Evolutionary conservation across 2,888 invertebrate species (phyloP).

Genomic region (Toxonevra muliebris): DNA sequence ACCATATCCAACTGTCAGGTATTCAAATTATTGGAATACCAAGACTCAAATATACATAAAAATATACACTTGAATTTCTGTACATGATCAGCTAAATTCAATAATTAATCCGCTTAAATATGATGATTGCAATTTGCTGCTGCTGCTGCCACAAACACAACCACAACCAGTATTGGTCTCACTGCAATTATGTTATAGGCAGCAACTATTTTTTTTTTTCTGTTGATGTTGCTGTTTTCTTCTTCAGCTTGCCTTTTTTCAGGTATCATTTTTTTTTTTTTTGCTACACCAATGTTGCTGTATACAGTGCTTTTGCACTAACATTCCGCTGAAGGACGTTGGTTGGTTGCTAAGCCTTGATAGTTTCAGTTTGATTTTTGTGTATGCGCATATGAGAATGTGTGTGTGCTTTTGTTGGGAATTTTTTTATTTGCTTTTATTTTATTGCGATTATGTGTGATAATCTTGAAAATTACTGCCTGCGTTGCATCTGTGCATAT

Average conservation of each 20-base stretch:
- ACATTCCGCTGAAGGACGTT: conserved; percentile 19
- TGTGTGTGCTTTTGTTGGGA: conserved; percentile 1
- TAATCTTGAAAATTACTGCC: conserved; percentile 37
- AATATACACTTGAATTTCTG: not conserved
- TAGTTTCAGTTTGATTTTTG: conserved; percentile 6
- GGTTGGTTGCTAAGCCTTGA: conserved; percentile 2
- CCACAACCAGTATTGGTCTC: not conserved
- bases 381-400: not conserved
- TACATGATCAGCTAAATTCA: conserved; percentile 33
- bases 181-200: too few relatives aligned
- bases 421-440: not conserved
- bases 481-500: conserved; percentile 23
- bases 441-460: conserved; percentile 34
- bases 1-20: conserved; percentile 18
- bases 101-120: conserved; percentile 39
- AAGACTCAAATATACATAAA: not conserved
- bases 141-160: not conserved
- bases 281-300: not conserved
- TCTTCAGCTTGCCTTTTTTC: not conserved
- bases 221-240: not conserved
- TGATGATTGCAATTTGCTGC: conserved; percentile 28
- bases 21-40: too few relatives aligned
- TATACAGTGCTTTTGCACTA: not conserved
- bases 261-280: not conserved
- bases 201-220: conserved; percentile 4